These are phyloP conservation scores for Emydocephalus ijimae DNA, from an alignment of 2,113 vertebrate species.

Conservation along the genomic window DNA sequence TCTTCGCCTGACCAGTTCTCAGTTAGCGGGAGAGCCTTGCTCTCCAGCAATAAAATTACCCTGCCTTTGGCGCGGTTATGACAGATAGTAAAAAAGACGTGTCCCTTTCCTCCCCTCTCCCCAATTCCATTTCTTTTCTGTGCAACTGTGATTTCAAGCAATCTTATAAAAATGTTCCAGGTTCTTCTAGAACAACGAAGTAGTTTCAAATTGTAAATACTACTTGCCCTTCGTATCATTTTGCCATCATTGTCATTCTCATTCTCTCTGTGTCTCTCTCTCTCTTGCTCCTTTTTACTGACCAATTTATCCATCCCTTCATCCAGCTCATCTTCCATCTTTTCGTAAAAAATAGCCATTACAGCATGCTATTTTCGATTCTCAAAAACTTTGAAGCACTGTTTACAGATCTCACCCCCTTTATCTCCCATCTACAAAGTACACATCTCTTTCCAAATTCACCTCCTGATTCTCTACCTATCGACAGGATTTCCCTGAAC, in stretches of 20 bases:
- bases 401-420: background rate
- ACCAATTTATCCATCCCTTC: constrained; percentile 40
- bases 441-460: background rate
- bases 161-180: background rate
- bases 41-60: background rate
- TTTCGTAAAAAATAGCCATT: background rate
- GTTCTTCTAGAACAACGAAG: background rate
- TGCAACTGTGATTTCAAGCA: background rate
- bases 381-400: background rate
- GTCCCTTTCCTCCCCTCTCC: fast-evolving
- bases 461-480: background rate
- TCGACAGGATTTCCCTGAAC: background rate
- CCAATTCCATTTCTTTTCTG: background rate
- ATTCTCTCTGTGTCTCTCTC: background rate
- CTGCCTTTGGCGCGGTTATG: background rate
- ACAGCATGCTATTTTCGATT: background rate
- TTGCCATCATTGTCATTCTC: background rate
- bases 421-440: background rate
- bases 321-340: background rate
- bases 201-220: background rate
- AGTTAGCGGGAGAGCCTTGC: background rate
- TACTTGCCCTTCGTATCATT: background rate
- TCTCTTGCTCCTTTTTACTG: background rate
- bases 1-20: background rate
- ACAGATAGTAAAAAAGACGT: background rate